Conservation (phyloP, 2,888 invertebrate genomes). For the Aromia moschata region DNA sequence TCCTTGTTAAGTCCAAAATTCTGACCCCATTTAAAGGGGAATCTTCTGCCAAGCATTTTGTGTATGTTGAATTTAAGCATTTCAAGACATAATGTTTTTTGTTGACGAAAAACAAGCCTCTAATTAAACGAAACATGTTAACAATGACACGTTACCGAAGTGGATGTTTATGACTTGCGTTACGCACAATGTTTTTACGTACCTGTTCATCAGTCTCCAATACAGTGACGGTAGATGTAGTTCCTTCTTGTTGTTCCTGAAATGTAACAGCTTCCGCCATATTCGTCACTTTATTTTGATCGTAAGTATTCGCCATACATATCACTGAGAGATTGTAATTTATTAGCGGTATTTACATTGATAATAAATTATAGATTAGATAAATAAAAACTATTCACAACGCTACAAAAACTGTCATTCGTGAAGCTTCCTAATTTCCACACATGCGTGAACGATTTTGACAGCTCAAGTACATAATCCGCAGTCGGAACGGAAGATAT, state of each 20-base stretch:
- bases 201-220: conserved; percentile 58
- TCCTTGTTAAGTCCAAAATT: conserved; percentile 83
- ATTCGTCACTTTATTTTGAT: conserved; percentile 27
- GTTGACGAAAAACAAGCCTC: conserved; percentile 13
- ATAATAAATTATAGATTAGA: conserved; percentile 6
- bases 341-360: conserved; percentile 1
- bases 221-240: conserved; percentile 56
- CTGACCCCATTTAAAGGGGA: conserved; percentile 76
- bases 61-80: conserved; percentile 31
- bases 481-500: no score
- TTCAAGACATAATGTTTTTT: conserved; percentile 15
- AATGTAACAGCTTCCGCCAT: conserved; percentile 52
- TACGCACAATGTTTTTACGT: conserved; percentile 41
- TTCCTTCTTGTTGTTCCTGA: conserved; percentile 48
- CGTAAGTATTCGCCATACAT: conserved; percentile 33
- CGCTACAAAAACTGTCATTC: no score
- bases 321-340: conserved; percentile 22
- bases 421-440: no score
- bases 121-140: conserved; percentile 31
- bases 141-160: conserved; percentile 22
- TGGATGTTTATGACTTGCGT: conserved; percentile 38
- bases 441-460: background rate
- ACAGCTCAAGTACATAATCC: no score
- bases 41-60: conserved; percentile 28
- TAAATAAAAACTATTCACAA: conserved; percentile 2